Base-by-base conservation (phyloP, 2,113 vertebrate species). In the Callorhinus ursinus region DNA sequence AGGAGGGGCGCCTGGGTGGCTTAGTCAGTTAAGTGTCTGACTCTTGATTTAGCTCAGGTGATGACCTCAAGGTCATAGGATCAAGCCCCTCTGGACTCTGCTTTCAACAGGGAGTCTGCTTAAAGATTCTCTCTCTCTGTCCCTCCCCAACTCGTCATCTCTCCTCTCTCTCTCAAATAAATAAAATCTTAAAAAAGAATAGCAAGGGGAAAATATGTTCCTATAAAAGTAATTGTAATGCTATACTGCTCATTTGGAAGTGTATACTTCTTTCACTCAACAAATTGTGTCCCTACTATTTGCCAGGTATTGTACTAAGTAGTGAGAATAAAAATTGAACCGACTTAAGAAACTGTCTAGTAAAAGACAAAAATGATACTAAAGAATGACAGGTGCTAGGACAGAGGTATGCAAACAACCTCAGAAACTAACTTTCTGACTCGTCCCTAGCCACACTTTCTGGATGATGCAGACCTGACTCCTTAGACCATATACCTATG, bases 241-340 rank as follows among this genome's bases (percentile, higher is more conserved):
- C 33, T 57, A 4, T 72, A 84, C 36, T n/a, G 59, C 8, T 83
- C 33, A 95, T 63, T 59, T 88, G 59, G 77, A 96, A 88, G 82
- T 79, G 14, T 51, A 31, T 83, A 74, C 22, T 53, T 88, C 49
- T 85, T 69, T 85, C 69, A 90, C 55, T 90, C 15, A 85, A 82
- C 53, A 95, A 84, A 97, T 5, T 86, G 31, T 95, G 33, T 24
- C 8, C 57, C 51, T 85, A 92, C 14, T 81, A 74, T 26, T 90
- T 63, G 81, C 9, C 19, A 84, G 24, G 24, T 76, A 95, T 49
- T 42, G 46, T 79, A 28, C 55, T 88, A 96, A 72, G 24, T 74
- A 16, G 9, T 84, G 21, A 95, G 16, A 33, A 91, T 53, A 95
- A 4, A 80, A 88, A 91, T 86, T 89, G 95, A 94, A 76, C 84